These are phyloP conservation scores for Cliona cf. orientalis DNA, from an alignment of 37 sponge, comb jelly and placozoan genomes.

Conservation along the genomic window DNA sequence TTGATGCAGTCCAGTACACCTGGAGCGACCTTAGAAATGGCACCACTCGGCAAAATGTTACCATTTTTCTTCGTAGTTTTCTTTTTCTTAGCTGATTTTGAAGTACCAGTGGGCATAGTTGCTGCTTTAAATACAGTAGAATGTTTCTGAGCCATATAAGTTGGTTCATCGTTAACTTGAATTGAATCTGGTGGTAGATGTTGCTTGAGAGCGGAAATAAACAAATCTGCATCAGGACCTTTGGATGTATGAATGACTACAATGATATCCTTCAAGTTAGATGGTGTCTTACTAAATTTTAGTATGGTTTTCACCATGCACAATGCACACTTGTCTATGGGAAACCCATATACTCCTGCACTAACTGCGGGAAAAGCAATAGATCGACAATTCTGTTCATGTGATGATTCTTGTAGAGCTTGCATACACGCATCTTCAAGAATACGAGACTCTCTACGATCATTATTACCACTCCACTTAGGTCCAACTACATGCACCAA, in stretches of 20 bases:
- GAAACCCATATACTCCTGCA: constrained; percentile 70
- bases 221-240: neutral
- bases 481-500: constrained; percentile 77
- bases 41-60: no score
- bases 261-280: constrained; percentile 29
- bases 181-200: neutral
- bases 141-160: neutral
- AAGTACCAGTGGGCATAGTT: neutral
- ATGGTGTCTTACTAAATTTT: constrained; percentile 6
- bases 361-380: constrained; percentile 79
- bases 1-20: neutral
- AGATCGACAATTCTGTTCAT: constrained; percentile 19
- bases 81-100: constrained; percentile 7
- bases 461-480: constrained; percentile 18
- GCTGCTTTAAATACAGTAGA: neutral
- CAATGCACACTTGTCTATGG: constrained; percentile 49
- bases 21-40: no score
- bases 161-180: neutral
- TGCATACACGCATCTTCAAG: constrained; percentile 16
- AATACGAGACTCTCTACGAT: constrained; percentile 31
- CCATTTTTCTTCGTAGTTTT: no score
- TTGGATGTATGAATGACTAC: constrained; percentile 28
- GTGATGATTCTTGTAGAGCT: constrained; percentile 12
- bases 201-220: constrained; percentile 16
- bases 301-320: constrained; percentile 32